These are phyloP conservation scores for Oryzaephilus surinamensis DNA, from an alignment of 1,140 invertebrate genomes.

Conservation along the genomic window DNA sequence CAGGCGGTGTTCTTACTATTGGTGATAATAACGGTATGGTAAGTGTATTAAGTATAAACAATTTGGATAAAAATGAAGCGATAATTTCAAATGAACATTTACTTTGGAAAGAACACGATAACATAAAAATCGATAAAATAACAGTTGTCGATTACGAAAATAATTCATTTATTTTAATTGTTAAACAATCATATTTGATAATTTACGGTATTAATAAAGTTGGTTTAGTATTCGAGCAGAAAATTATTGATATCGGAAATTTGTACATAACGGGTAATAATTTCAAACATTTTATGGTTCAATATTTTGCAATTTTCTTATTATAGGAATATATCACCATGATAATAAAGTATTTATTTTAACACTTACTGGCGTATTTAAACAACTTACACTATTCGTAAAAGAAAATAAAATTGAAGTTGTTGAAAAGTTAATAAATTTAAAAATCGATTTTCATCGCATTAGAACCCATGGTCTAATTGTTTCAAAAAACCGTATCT, in stretches of 20 bases:
- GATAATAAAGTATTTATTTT: too few relatives aligned
- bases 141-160: constrained; percentile 5
- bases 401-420: constrained; percentile 6
- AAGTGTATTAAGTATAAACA: constrained; percentile 4
- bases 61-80: constrained; percentile 6
- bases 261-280: constrained; percentile 11
- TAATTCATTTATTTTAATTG: constrained; percentile 3
- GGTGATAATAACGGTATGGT: constrained; percentile 10
- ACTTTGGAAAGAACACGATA: constrained; percentile 7
- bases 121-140: constrained; percentile 9
- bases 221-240: constrained; percentile 1
- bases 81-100: constrained; percentile 5
- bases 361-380: too few relatives aligned
- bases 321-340: constrained; percentile 6
- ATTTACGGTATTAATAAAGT: constrained; percentile 6
- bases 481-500: constrained; percentile 9
- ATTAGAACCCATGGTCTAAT: constrained; percentile 9
- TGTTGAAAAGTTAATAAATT: neutral
- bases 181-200: constrained; percentile 6
- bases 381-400: too few relatives aligned
- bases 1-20: constrained; percentile 5
- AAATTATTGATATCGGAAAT: constrained; percentile 9
- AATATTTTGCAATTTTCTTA: neutral
- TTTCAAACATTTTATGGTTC: neutral
- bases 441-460: constrained; percentile 6